phyloP scores from a whole-genome alignment of 1,140 invertebrate species.

The Heliconius eleuchia region DNA sequence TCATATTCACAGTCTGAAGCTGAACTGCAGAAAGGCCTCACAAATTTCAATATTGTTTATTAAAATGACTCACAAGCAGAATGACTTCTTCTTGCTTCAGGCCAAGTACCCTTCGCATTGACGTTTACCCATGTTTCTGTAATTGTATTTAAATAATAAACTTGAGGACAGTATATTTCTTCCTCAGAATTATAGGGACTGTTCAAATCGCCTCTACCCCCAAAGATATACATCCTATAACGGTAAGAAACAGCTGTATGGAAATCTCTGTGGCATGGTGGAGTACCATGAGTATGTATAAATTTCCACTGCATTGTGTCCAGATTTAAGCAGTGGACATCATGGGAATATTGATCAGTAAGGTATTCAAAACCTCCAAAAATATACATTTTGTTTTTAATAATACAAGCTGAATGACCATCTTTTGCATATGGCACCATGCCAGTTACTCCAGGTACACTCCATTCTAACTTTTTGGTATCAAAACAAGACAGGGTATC shows the following conservation, averaged over 20 bases:
- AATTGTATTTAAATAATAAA: constrained; percentile 89
- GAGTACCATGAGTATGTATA: constrained; percentile 82
- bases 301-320: constrained; percentile 87
- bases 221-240: constrained; percentile 92
- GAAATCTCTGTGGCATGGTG: constrained; percentile 91
- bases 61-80: constrained; percentile 87
- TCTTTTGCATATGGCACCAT: constrained; percentile 89
- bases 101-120: constrained; percentile 82
- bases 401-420: constrained; percentile 94
- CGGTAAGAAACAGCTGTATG: constrained; percentile 90
- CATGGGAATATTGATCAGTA: constrained; percentile 89
- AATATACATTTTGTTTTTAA: constrained; percentile 92
- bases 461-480: constrained; percentile 88
- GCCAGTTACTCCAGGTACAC: constrained; percentile 84
- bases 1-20: too few species aligned
- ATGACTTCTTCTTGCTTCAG: constrained; percentile 91
- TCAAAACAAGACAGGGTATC: constrained; percentile 91
- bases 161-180: constrained; percentile 89
- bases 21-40: too few species aligned
- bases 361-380: constrained; percentile 94
- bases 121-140: constrained; percentile 85
- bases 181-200: constrained; percentile 85
- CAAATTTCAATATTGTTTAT: not conserved
- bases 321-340: constrained; percentile 89
- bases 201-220: constrained; percentile 88